phyloP scores from a whole-genome alignment of 2,797 vertebrate genomes.

The Pangasius krempfi region DNA sequence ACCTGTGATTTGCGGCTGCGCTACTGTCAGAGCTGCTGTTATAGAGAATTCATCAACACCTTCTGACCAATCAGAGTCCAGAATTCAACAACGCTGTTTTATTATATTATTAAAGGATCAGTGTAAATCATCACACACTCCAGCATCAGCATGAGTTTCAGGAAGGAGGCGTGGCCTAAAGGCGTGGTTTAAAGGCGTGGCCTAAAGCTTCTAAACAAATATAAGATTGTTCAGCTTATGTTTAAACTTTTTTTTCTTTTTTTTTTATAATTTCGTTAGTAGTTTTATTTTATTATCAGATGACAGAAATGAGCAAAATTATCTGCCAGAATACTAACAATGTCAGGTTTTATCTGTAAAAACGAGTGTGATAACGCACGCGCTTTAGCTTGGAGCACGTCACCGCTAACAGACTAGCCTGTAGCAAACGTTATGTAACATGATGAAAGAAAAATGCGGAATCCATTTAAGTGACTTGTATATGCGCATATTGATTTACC shows the following conservation, averaged over 20 bases:
- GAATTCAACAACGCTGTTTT: background rate
- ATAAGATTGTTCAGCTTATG: background rate
- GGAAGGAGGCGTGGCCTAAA: background rate
- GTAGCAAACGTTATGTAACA: background rate
- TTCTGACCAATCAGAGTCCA: background rate
- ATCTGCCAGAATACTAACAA: background rate
- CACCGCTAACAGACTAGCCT: background rate
- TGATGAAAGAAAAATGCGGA: background rate
- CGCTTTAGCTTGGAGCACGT: background rate
- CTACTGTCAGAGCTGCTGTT: background rate
- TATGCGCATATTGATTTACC: background rate
- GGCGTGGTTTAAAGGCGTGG: background rate
- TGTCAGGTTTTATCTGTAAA: background rate
- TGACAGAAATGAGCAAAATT: background rate
- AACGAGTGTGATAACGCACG: background rate
- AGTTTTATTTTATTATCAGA: background rate
- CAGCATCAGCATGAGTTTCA: too few relatives aligned
- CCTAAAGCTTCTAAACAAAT: background rate
- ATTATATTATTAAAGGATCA: background rate
- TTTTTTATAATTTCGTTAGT: background rate
- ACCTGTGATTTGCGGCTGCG: too few relatives aligned
- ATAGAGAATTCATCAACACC: background rate
- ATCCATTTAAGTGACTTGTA: background rate
- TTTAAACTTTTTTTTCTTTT: background rate
- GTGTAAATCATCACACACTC: background rate